phyloP scores from a whole-genome alignment of 2,888 invertebrate genomes.

The Drosophila mettleri region DNA sequence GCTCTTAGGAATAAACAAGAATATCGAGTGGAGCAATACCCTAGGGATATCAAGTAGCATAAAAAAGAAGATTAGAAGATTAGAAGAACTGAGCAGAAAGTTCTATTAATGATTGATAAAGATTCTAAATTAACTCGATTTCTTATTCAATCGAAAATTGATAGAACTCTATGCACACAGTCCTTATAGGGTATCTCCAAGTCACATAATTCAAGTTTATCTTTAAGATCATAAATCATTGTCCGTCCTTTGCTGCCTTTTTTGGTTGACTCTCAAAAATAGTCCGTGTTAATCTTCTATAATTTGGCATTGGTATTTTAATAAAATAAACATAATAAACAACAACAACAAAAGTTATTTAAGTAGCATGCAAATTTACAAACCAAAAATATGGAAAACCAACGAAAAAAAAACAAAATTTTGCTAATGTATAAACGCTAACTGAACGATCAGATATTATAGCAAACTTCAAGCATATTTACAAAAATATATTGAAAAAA shows the following conservation, averaged over 20 bases:
- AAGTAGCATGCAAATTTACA: conserved; percentile 53
- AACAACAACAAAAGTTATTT: conserved; percentile 42
- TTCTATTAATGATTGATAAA: no score
- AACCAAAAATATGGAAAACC: conserved; percentile 42
- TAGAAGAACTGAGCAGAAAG: no score
- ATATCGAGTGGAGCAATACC: background rate
- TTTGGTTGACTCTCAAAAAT: background rate
- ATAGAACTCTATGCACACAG: no score
- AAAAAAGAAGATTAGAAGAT: no score
- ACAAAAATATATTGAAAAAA: conserved; percentile 36
- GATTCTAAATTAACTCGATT: no score
- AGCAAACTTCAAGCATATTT: conserved; percentile 44
- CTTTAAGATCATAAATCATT: background rate
- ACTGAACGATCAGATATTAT: conserved; percentile 22
- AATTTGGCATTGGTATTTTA: conserved; percentile 31
- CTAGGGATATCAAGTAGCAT: background rate
- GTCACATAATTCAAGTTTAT: background rate
- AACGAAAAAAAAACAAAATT: conserved; percentile 36
- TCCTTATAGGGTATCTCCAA: background rate
- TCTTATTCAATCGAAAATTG: no score
- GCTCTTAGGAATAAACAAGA: background rate
- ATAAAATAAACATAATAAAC: conserved; percentile 6
- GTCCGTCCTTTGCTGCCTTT: conserved; percentile 10
- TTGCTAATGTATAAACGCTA: conserved; percentile 22
- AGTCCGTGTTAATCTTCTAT: background rate